Evolutionary conservation across 1,140 invertebrate species (phyloP).

Genomic region (Thalassaphorura encarpata): DNA sequence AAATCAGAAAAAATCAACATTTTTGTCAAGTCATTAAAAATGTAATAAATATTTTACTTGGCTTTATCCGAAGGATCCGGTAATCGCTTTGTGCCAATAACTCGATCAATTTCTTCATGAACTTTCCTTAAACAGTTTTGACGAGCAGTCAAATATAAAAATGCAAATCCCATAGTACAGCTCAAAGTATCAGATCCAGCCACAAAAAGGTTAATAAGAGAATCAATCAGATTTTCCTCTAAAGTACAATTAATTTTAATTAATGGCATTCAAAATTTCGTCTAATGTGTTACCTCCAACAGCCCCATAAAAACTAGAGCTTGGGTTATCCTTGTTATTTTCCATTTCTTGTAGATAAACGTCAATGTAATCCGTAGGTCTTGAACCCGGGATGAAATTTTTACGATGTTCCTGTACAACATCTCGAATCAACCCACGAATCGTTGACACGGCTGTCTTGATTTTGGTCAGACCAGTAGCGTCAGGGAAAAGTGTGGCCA

Average conservation of each 20-base stretch:
- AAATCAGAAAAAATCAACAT: too few relatives aligned
- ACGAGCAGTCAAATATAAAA: conserved; percentile 62
- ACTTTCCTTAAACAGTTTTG: conserved; percentile 67
- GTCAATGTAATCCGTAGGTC: conserved; percentile 15
- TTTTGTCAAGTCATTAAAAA: too few relatives aligned
- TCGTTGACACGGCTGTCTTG: neutral
- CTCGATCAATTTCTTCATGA: conserved; percentile 64
- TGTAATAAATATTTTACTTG: neutral
- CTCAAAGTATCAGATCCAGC: conserved; percentile 71
- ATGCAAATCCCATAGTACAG: conserved; percentile 63
- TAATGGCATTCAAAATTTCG: conserved; percentile 5
- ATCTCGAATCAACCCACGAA: neutral
- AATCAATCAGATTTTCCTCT: too few relatives aligned
- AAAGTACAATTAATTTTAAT: too few relatives aligned
- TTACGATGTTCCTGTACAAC: conserved; percentile 10
- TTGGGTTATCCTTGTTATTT: neutral
- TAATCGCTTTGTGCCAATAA: conserved; percentile 49
- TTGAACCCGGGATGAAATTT: conserved; percentile 2
- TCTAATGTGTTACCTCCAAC: conserved; percentile 5
- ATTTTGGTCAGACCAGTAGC: neutral
- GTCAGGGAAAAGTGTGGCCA: neutral
- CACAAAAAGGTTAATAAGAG: too few relatives aligned
- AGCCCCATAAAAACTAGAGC: conserved; percentile 1
- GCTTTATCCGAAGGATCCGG: too few relatives aligned
- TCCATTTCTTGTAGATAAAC: conserved; percentile 17